Evolutionary conservation across 1,140 invertebrate genomes (phyloP), one percentile per base, ranked within the genome.

Genomic region (Helicoverpa zea): DNA sequence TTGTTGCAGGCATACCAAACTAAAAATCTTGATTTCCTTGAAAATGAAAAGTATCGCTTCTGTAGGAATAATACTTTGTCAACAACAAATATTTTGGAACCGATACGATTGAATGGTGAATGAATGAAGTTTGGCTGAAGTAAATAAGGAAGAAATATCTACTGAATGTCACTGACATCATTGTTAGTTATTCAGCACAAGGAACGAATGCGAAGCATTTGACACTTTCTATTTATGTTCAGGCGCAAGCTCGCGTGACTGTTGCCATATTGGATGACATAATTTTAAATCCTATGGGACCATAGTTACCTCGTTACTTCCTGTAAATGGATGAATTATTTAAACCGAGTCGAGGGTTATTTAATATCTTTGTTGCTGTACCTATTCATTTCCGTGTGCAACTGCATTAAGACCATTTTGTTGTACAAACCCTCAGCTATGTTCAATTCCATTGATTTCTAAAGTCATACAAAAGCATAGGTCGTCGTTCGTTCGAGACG

Each of bases 221-320:
- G 86, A 90, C 89, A 92, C 91, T 93, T 91, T 93, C 90, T 93
- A 92, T 92, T 91, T 89, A 88, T 85, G 89, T 88, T 80, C 70
- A 73, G 82, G 80, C 84, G 84, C 86, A 86, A 87, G 79, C 83
- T 63, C 82, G 80, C 56, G 86, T 63, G 73, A 76, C 73, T 76
- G 73, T 47, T 49, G 73, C 47, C 58, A 63, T 63, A 88, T 86
- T 78, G 79, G 84, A 74, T 90, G 84, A 88, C 86, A 87, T 87
- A 88, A 88, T 85, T 86, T 54, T 81, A 80, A 72, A 83, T 80
- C 76, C 80, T 51, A 52, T 13, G 79, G 83, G 82, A 82, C 77
- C 68, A 72, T 76, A 79, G 61, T 76, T 73, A 43, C 70, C 43
- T 56, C 52, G 61, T 76, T 73, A 43, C 70, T 58, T 56, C 52